Evolutionary conservation across 1,140 invertebrate genomes (phyloP), one percentile per base, ranked within the genome.

Genomic region (Paraescarpia echinospica): DNA sequence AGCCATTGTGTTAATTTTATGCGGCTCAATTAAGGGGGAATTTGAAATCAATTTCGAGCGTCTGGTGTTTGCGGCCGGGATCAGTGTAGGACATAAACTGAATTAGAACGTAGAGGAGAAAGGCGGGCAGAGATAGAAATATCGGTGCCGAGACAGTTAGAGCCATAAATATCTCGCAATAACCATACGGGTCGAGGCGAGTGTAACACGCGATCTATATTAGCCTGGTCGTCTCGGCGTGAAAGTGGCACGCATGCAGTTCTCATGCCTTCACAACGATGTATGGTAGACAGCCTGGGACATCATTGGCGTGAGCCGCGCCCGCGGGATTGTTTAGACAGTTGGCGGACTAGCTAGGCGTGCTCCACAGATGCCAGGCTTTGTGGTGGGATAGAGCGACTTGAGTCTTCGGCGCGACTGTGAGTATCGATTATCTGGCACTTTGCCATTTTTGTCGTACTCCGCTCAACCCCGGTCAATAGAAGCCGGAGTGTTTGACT

Each of bases 361-460:
- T 77, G 59, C 27, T 14, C 59, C 59, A 77, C 59, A 77, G 59
- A 77, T 77, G 59, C 59, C 59, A 18, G 59, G 59, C 59, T 77
- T 77, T 77, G 59, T 77, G 59, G 59, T 4, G 59, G 59, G 59
- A 77, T 18, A 77, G 59, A 77, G 2, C 18, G 59, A 22, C 59
- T 18, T 31, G 4, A 31, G 59, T 31, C 59, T 77, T 22, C 59
- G 22, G 59, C 14, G 59, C 12, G 18, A 77, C 59, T 77, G 59
- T 77, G 59, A 77, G 59, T 77, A 77, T 77, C 59, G 59, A 77
- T 77, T 77, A 77, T 77, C 59, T 77, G 59, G 59, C 59, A 31
- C 12, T 6, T 77, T 77, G 59, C 59, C 59, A 77, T 77, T 18
- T 77, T 27, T 77, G 59, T 22, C 27, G 59, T 31, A 77, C 59